A percentile compares a stretch with the other conserved stretches of the same genome.
Evolutionary conservation across 1,140 invertebrate genomes (phyloP).

Genomic region (Solenopsis fugax): DNA sequence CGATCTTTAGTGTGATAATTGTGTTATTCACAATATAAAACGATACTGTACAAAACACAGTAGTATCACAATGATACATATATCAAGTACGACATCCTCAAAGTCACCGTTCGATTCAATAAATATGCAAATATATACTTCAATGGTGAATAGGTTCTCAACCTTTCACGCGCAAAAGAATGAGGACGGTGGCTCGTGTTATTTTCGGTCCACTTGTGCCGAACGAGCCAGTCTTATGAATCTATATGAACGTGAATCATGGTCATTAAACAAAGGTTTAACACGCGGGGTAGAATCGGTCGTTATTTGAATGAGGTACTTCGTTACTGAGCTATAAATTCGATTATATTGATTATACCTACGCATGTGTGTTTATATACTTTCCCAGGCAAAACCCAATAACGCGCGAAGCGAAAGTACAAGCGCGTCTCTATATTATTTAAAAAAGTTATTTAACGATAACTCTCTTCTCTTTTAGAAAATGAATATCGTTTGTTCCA

Average conservation of each 20-base stretch:
- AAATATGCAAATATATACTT: conserved; percentile 67
- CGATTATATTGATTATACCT: not conserved
- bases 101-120: conserved; percentile 23
- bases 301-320: conserved; percentile 23
- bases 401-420: not conserved
- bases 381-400: not conserved
- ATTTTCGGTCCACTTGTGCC: conserved; percentile 20
- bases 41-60: not conserved
- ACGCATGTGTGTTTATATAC: not conserved
- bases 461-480: not conserved
- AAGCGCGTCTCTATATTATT: not conserved
- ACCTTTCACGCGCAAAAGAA: not conserved
- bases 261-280: conserved; percentile 60
- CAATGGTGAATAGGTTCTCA: conserved; percentile 13
- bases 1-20: not conserved
- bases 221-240: conserved; percentile 49
- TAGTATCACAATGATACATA: not conserved
- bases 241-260: conserved; percentile 63
- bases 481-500: not conserved
- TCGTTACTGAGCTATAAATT: conserved; percentile 15
- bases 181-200: not conserved
- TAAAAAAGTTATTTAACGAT: not conserved
- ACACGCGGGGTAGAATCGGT: conserved; percentile 8
- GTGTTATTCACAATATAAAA: conserved; percentile 1
- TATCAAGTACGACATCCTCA: conserved; percentile 13